Base-by-base conservation (phyloP, 2,797 vertebrate species). In the Diceros bicornis region DNA sequence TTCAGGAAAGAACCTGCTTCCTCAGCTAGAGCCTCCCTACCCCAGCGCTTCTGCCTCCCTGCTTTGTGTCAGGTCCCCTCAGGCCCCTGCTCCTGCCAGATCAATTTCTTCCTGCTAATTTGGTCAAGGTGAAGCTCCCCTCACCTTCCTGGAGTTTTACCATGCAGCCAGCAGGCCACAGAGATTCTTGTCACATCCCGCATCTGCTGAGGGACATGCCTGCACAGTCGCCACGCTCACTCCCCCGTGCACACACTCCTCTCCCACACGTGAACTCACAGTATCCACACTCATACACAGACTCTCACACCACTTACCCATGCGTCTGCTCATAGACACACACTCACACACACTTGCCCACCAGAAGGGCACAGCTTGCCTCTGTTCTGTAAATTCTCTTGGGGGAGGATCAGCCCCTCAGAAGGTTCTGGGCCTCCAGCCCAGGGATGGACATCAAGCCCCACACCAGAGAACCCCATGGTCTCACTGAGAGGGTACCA, bases 351-450 rank as follows among this genome's bases (percentile, higher is more conserved):
- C 52, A 6, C 41, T 32, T 9, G 1, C 69, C 81, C 29, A 32
- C 47, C 55, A 82, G 59, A 44, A 52, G 74, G 68, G 20, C 83
- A 91, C 34, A 29, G 85, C 62, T 61, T 72, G 57, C 55, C 47
- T 96, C 83, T 44, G 41, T n/a, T 89, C 81, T 5, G 0, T 27
- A 59, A 47, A 57, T n/a, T 96, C 62, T 52, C 59, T 57, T 3
- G 50, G 64, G 61, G 69, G 52, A 78, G 37, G 47, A 50, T 55
- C 72, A 75, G 61, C 12, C 90, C 57, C 50, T 66, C 18, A 5
- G 71, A 95, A 85, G 75, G 62, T 92, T 96, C 88, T 91, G 85
- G 92, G 78, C 57, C 77, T 91, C 41, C 68, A 81, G 75, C 41
- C 61, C 50, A 21, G 68, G 83, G 50, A 34, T 12, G 78, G 50